Evolutionary conservation across 2,888 invertebrate genomes (phyloP).

Genomic region (Tipula confusa): DNA sequence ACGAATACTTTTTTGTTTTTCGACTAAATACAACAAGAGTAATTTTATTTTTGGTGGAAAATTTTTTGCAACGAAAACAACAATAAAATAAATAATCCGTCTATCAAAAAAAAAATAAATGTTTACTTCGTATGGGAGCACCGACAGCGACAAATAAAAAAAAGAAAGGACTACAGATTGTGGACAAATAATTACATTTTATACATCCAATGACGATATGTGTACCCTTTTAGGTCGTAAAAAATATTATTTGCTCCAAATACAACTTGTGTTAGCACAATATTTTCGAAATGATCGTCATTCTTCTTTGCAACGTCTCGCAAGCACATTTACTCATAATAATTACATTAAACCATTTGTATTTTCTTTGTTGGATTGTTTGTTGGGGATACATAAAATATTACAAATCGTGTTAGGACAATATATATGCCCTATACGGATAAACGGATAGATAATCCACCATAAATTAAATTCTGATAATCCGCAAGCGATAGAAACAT

Average conservation of each 20-base stretch:
- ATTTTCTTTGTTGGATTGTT: background rate
- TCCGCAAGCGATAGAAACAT: background rate
- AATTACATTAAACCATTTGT: constrained; percentile 4
- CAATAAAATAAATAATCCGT: constrained; percentile 25
- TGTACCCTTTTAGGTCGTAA: background rate
- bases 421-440: background rate
- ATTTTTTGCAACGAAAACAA: background rate
- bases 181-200: constrained; percentile 7
- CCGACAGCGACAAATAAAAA: background rate
- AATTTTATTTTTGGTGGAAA: background rate
- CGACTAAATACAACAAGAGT: too few relatives aligned
- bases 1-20: background rate
- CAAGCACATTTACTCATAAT: background rate
- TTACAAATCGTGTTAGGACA: background rate
- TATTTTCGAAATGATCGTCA: background rate
- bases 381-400: background rate
- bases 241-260: background rate
- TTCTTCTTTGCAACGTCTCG: background rate
- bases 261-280: background rate
- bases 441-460: background rate
- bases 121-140: background rate
- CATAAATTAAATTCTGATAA: background rate
- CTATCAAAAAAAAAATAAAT: background rate
- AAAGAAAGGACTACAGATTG: background rate
- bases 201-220: background rate